A percentile compares a stretch with the other conserved stretches of the same genome.
Evolutionary conservation across 2,113 vertebrate genomes (phyloP).

Genomic region (Clinocottus analis): DNA sequence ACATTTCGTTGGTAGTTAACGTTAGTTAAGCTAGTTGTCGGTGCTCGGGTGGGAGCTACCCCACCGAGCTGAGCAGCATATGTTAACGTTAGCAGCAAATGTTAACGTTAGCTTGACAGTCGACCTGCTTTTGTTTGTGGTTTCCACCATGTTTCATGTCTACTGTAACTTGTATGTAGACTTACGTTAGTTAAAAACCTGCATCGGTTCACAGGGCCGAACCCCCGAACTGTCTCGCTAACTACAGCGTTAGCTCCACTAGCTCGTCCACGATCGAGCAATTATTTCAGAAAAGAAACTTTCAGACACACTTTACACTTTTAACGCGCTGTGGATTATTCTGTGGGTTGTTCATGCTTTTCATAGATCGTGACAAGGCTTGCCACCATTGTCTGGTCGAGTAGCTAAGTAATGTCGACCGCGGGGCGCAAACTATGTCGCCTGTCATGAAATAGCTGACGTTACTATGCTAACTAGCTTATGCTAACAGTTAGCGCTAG

Average conservation of each 20-base stretch:
- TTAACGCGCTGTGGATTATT: not conserved
- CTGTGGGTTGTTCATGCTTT: not conserved
- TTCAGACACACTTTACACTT: not conserved
- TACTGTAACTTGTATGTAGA: not conserved
- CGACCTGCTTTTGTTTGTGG: not conserved
- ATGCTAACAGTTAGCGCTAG: slow-evolving; percentile 38
- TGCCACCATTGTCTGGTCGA: not conserved
- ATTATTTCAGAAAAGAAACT: slow-evolving; percentile 28
- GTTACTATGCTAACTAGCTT: slow-evolving; percentile 36
- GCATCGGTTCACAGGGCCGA: slow-evolving; percentile 35
- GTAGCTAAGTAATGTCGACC: slow-evolving; percentile 27
- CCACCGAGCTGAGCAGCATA: slow-evolving; percentile 1
- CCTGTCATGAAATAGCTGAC: slow-evolving; percentile 59
- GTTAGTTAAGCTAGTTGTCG: slow-evolving; percentile 6
- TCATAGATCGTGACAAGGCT: not conserved
- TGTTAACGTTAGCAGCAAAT: slow-evolving; percentile 2
- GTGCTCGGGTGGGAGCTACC: not conserved
- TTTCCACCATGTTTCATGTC: not conserved
- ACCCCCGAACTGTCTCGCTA: not conserved
- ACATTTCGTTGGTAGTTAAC: not conserved
- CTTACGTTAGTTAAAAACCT: not conserved
- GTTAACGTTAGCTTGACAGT: not conserved
- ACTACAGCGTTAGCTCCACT: slow-evolving; percentile 28
- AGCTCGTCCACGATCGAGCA: slow-evolving; percentile 33
- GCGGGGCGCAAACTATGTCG: slow-evolving; percentile 29